These are phyloP conservation scores for Lordiphosa clarofinis DNA, from an alignment of 1,140 invertebrate species.

Conservation along the genomic window DNA sequence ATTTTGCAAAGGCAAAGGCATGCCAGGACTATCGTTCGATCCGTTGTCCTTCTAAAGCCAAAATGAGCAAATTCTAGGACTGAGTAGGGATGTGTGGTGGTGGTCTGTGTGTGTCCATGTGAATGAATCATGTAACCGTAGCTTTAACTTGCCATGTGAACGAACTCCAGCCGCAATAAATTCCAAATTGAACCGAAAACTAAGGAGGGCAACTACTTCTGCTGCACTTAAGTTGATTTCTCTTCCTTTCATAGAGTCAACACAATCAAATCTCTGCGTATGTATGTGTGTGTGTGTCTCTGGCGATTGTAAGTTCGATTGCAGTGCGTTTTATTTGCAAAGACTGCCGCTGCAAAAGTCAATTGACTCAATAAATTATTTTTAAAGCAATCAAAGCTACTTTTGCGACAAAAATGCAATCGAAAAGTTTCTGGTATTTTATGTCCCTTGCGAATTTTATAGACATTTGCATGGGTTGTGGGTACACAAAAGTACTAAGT, in stretches of 20 bases:
- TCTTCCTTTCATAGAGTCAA: constrained; percentile 49
- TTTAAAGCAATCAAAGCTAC: constrained; percentile 74
- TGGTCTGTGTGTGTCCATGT: constrained; percentile 20
- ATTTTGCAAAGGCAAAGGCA: constrained; percentile 28
- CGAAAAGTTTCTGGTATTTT: constrained; percentile 32
- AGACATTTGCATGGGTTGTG: constrained; percentile 9
- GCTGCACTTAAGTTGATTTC: constrained; percentile 60
- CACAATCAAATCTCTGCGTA: constrained; percentile 40
- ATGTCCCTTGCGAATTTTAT: too few species aligned
- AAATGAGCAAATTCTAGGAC: constrained; percentile 39
- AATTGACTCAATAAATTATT: constrained; percentile 78
- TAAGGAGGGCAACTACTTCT: constrained; percentile 19
- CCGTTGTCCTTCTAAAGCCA: constrained; percentile 15
- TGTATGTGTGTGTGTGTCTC: constrained; percentile 19
- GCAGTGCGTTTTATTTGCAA: constrained; percentile 69
- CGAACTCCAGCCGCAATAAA: constrained; percentile 73
- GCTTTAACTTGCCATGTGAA: constrained; percentile 74
- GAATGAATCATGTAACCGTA: constrained; percentile 64
- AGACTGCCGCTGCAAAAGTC: constrained; percentile 63
- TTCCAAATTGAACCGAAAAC: constrained; percentile 60
- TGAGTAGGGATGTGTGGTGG: constrained; percentile 3
- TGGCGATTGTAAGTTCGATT: constrained; percentile 66
- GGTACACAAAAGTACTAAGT: constrained; percentile 18
- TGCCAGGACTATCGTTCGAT: background rate
- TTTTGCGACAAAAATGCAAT: constrained; percentile 63